Conservation (phyloP, 2,888 invertebrate species). For the Chymomyza amoena region DNA sequence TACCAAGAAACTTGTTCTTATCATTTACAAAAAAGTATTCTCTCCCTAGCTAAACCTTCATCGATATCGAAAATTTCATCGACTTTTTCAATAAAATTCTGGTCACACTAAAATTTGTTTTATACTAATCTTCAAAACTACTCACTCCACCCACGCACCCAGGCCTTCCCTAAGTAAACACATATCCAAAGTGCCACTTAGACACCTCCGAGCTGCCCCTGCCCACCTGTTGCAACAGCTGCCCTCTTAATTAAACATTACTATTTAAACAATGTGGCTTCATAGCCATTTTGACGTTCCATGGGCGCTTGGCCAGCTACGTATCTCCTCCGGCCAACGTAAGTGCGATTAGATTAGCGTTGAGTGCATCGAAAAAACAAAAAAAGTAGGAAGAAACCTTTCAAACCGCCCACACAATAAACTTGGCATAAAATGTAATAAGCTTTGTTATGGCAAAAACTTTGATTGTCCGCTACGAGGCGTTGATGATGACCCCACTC, state of each 20-base stretch:
- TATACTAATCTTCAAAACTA: neutral
- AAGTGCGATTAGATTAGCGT: constrained; percentile 26
- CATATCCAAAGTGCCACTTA: constrained; percentile 6
- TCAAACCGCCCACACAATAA: neutral
- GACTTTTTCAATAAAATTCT: neutral
- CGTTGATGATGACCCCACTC: constrained; percentile 25
- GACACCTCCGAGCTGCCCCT: neutral
- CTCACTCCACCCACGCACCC: neutral
- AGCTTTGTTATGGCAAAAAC: constrained; percentile 51
- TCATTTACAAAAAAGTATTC: no score
- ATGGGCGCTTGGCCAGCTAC: neutral
- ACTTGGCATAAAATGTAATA: constrained; percentile 25
- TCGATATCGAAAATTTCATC: no score
- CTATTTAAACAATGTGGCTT: constrained; percentile 25
- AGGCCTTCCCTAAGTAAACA: neutral
- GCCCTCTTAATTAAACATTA: constrained; percentile 45
- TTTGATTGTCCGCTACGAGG: neutral
- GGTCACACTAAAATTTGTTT: neutral
- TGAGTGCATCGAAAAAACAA: neutral
- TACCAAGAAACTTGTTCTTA: no score
- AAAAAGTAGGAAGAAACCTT: neutral
- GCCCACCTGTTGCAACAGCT: neutral
- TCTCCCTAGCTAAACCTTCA: no score
- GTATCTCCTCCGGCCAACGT: constrained; percentile 5
- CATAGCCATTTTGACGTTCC: neutral